Evolutionary conservation across 2,888 invertebrate genomes (phyloP), one percentile per base, ranked within the genome.

Genomic region (Ptilodon capucinus): DNA sequence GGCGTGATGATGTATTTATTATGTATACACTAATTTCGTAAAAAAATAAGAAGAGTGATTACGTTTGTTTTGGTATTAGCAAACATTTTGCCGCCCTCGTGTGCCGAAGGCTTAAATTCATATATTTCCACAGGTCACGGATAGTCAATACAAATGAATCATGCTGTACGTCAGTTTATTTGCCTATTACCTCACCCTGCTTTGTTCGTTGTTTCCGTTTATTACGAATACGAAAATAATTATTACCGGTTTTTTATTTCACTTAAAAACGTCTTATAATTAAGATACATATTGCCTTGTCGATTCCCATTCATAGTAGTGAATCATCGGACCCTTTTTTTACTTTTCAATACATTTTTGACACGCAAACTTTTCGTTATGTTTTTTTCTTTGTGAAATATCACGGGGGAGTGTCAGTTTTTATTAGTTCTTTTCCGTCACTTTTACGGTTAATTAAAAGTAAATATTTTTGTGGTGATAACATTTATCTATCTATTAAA

Each of bases 151-250:
- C 13, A 32, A 32, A 32, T 32, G 14, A 19, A 38, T 38, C n/a
- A 38, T 19, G 6, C 13, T n/a, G 38, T 19, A n/a, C n/a, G 39
- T 44, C 41, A 34, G 19, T 48, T 43, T 46, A 52, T 40, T 45
- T 40, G 19, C 36, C 41, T 23, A 38, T 43, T 45, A 45, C 42
- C 42, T 30, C 48, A 41, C 48, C 25, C 38, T 60, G 44, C 44
- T 60, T 44, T 21, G 38, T 40, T 51, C 42, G 17, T 49, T 56
- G 38, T 52, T 54, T 56, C 52, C 58, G 44, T 46, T 47, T 39
- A 40, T 44, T 43, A 44, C 40, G 30, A 28, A 28, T n/a, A 28
- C 8, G 4, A n/a, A 11, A 28, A 28, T 28, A 28, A 28, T 28
- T 28, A 28, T n/a, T n/a, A 4, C 2, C 28, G 3, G 11, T 28